Percentiles rank a stretch among this genome's conserved stretches.
Conservation (phyloP, 2,113 vertebrate species). For the Upupa epops region DNA sequence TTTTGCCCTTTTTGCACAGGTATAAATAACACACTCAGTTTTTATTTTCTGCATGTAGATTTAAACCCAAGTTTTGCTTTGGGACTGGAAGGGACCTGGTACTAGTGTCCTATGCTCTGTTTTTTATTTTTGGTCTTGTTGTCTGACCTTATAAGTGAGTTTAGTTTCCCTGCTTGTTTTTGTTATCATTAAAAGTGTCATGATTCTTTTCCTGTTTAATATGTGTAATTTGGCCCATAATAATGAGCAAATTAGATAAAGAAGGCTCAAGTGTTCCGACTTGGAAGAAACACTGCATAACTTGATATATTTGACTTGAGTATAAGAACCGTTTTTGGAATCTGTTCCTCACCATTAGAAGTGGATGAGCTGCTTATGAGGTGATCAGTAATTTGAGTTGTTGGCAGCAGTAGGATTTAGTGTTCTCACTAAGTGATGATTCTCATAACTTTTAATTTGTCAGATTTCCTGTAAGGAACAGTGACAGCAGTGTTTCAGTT, state of each 20-base stretch:
- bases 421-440: not conserved
- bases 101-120: not conserved
- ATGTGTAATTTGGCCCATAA: not conserved
- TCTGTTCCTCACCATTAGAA: not conserved
- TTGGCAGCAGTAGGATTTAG: not conserved
- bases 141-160: not conserved
- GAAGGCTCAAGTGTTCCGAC: not conserved
- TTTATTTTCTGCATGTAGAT: not conserved
- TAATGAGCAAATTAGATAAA: not conserved
- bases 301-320: not conserved
- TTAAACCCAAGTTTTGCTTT: not conserved
- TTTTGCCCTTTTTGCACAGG: not conserved
- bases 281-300: not conserved
- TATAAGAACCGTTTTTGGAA: conserved; percentile 3
- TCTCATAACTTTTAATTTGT: not conserved
- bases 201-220: too few relatives aligned
- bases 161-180: not conserved
- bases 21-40: not conserved
- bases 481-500: not conserved
- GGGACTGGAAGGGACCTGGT: not conserved
- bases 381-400: not conserved
- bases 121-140: not conserved
- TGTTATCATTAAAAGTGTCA: not conserved
- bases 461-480: conserved; percentile 11
- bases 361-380: not conserved